Conservation (phyloP, 2,113 vertebrate genomes). For the Cairina moschata region DNA sequence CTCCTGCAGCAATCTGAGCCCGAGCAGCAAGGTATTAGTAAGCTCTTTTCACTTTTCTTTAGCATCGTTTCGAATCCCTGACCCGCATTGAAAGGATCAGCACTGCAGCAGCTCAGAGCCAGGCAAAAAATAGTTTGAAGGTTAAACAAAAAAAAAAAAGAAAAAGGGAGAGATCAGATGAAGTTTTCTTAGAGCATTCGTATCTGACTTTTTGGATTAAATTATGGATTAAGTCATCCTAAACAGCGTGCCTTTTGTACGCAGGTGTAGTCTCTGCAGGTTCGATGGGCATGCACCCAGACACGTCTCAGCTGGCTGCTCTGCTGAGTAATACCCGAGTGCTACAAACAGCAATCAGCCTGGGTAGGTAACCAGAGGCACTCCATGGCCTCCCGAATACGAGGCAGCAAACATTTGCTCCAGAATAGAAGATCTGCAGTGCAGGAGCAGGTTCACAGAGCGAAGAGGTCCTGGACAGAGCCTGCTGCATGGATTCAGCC, state of each 20-base stretch:
- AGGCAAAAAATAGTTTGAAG: neutral
- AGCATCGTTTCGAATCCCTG: neutral
- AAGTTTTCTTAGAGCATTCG: neutral
- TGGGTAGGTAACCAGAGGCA: neutral
- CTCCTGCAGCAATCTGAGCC: neutral
- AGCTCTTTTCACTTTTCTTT: neutral
- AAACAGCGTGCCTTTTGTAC: neutral
- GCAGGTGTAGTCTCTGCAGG: neutral
- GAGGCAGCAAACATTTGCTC: neutral
- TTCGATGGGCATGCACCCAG: accelerated
- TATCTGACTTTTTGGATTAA: neutral
- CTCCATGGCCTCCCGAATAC: neutral
- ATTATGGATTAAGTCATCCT: neutral
- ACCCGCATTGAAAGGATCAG: neutral
- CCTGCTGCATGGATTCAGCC: neutral
- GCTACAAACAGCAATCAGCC: neutral
- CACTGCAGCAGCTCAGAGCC: neutral
- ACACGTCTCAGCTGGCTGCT: neutral
- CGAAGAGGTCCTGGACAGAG: too few species aligned
- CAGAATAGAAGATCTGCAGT: neutral
- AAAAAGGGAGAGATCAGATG: neutral
- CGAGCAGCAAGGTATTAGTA: neutral
- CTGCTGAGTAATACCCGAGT: neutral
- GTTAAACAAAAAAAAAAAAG: neutral
- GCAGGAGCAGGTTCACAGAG: too few species aligned